These are phyloP conservation scores for Eupithecia pulchellata DNA, from an alignment of 2,888 invertebrate genomes.

Conservation along the genomic window DNA sequence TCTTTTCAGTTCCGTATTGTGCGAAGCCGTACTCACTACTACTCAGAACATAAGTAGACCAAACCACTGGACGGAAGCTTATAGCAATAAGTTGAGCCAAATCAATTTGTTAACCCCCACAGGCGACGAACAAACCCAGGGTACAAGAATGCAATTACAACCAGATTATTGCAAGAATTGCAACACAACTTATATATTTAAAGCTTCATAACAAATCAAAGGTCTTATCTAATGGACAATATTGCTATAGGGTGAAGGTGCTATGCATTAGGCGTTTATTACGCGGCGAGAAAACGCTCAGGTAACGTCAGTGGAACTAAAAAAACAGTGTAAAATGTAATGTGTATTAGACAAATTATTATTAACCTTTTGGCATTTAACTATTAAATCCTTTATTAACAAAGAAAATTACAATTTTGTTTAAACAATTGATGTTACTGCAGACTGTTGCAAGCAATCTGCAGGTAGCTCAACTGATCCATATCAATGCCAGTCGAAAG, in stretches of 20 bases:
- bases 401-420: too few species aligned
- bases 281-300: neutral
- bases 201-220: constrained; percentile 67
- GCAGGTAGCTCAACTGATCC: too few species aligned
- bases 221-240: constrained; percentile 55
- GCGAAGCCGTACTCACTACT: too few species aligned
- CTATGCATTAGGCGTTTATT: constrained; percentile 36
- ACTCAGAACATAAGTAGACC: neutral
- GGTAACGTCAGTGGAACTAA: too few species aligned
- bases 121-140: constrained; percentile 26
- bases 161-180: neutral
- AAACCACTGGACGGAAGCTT: neutral
- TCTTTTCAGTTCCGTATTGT: too few species aligned
- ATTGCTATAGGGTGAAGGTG: constrained; percentile 51
- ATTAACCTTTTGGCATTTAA: too few species aligned
- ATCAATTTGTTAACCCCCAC: constrained; percentile 7
- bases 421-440: too few species aligned
- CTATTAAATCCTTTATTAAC: too few species aligned
- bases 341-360: too few species aligned
- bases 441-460: too few species aligned
- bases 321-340: too few species aligned
- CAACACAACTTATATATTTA: constrained; percentile 59
- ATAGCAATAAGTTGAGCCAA: neutral
- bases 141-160: constrained; percentile 55
- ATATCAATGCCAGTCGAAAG: too few species aligned